Evolutionary conservation across 2,113 vertebrate species (phyloP).

Genomic region (Todiramphus chloris): DNA sequence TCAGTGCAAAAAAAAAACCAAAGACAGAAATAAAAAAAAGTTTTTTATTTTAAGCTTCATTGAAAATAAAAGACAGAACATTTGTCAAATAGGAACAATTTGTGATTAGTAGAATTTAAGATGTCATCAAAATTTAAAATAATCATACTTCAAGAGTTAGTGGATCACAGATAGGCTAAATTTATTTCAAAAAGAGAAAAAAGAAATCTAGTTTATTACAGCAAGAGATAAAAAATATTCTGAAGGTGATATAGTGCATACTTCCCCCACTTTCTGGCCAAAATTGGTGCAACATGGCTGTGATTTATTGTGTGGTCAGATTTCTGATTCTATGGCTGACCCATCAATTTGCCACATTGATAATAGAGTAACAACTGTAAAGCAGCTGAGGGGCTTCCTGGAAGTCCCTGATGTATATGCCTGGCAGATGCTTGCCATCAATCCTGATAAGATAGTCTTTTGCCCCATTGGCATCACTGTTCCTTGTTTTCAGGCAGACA

Average conservation of each 20-base stretch:
- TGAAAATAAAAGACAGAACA: background rate
- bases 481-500: background rate
- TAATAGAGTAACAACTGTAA: background rate
- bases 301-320: background rate
- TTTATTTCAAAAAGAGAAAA: background rate
- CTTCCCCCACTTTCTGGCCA: background rate
- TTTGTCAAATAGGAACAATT: background rate
- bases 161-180: background rate
- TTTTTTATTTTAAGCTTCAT: background rate
- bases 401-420: background rate
- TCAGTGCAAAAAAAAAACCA: conserved; percentile 15
- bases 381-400: background rate
- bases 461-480: background rate
- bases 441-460: background rate
- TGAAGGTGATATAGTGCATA: background rate
- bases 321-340: background rate
- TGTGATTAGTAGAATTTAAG: background rate
- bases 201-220: background rate
- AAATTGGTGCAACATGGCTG: background rate
- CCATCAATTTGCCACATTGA: background rate
- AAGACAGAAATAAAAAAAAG: background rate
- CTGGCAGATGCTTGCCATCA: background rate
- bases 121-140: background rate
- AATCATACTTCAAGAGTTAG: background rate
- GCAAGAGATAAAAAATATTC: background rate